These are phyloP conservation scores for Diceros bicornis DNA, from an alignment of 2,797 vertebrate species.

Conservation along the genomic window DNA sequence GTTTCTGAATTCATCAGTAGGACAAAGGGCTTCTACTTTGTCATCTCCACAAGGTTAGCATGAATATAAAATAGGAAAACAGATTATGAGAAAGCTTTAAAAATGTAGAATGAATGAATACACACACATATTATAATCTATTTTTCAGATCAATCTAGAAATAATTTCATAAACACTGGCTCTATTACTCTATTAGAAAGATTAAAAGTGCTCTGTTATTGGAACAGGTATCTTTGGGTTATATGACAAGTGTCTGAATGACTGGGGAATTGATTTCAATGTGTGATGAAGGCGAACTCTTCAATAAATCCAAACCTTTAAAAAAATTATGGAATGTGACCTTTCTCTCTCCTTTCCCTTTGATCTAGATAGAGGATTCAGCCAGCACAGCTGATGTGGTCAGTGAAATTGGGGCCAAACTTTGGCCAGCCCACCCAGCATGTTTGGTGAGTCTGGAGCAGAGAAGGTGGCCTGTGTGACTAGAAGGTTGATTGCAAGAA, in stretches of 20 bases:
- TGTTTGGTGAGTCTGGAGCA: neutral
- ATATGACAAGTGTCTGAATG: neutral
- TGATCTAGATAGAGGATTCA: neutral
- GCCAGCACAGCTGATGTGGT: neutral
- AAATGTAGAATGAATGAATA: neutral
- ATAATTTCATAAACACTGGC: conserved; percentile 16
- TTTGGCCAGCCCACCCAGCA: neutral
- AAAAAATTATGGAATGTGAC: neutral
- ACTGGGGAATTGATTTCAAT: neutral
- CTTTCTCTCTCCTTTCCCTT: neutral
- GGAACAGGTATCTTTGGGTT: conserved; percentile 29
- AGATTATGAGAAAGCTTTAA: conserved; percentile 26
- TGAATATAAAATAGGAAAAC: conserved; percentile 11
- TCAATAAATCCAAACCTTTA: neutral
- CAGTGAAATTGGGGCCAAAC: neutral
- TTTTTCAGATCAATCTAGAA: conserved; percentile 54
- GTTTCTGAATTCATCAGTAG: conserved; percentile 35
- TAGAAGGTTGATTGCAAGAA: neutral
- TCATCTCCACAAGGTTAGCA: neutral
- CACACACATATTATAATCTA: neutral
- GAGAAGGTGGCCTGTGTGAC: neutral
- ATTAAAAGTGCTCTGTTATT: neutral
- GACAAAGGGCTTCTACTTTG: neutral
- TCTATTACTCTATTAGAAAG: conserved; percentile 22
- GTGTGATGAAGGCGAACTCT: neutral